Base-by-base conservation (phyloP, 2,888 invertebrate species). In the Meiosimyza decipiens region DNA sequence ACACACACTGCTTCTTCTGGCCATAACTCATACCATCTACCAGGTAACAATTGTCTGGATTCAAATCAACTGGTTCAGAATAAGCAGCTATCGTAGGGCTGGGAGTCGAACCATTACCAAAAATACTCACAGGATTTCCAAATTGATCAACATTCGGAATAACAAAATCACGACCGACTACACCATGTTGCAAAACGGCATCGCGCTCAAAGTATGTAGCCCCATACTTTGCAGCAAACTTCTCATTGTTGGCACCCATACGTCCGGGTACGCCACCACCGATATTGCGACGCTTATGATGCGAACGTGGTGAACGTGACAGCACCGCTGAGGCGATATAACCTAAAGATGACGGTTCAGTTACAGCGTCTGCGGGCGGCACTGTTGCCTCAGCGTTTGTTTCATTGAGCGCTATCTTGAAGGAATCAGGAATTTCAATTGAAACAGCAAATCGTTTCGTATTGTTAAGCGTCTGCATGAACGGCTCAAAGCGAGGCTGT, bases 31-130 rank as follows among this genome's bases (percentile, higher is more conserved):
- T 74, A 9, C 85, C 87, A 40, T 84, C 83, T 2, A 87, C 83
- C 28, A 80, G 79, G 73, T 86, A 86, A 72, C 87, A 87, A 55
- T 85, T 81, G 59, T 87, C 84, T 2, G 87, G 87, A 82, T 87
- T 86, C 16, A 87, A 75, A 75, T 87, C 82, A n/a, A 85, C 80
- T 5, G 83, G 81, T 74, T 87, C 87, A 1, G 83, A 84, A 69
- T 86, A 86, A 0, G 82, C 80, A 4, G 79, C 77, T 22, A 80
- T 79, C 9, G 82, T 80, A 0, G 83, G 80, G 28, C 74, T 79
- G 1, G 80, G 76, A 3, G 80, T 79, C 6, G 80, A 80, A 1
- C 75, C 77, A 70, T 83, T 82, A 11, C 81, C 28, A 18, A 81
- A 71, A 73, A 80, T 79, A 40, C 78, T 77, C 71, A 6, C 75